A percentile compares a stretch with the other conserved stretches of the same genome.
Conservation (phyloP, 2,888 invertebrate genomes). For the Himalopsyche japonica region DNA sequence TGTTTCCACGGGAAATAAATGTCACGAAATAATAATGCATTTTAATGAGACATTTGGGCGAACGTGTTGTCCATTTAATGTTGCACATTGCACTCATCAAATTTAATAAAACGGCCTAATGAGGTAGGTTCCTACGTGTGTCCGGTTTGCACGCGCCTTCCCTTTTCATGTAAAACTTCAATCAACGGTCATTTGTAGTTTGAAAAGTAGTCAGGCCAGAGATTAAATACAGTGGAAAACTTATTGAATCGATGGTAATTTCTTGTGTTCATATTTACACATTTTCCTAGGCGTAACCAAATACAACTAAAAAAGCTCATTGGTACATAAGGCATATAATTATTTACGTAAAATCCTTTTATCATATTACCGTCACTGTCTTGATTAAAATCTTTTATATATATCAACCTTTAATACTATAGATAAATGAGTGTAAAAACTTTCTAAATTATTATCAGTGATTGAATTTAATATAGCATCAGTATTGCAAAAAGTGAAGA, state of each 20-base stretch:
- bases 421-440: too few relatives aligned
- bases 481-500: too few relatives aligned
- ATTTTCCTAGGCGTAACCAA: too few relatives aligned
- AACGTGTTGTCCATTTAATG: not conserved
- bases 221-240: not conserved
- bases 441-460: too few relatives aligned
- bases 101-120: not conserved
- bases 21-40: conserved; percentile 30
- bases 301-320: too few relatives aligned
- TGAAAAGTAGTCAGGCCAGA: not conserved
- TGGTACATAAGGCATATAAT: too few relatives aligned
- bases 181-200: not conserved
- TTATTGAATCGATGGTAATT: not conserved
- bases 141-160: not conserved
- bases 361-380: too few relatives aligned
- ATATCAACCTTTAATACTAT: too few relatives aligned
- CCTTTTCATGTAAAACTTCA: not conserved
- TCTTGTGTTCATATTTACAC: not conserved
- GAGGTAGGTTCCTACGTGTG: not conserved
- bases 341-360: too few relatives aligned
- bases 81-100: not conserved
- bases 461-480: too few relatives aligned
- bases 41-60: conserved; percentile 30
- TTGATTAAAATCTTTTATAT: too few relatives aligned
- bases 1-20: conserved; percentile 19